phyloP scores from a whole-genome alignment of 2,888 invertebrate genomes.

The Rotaria sp. region DNA sequence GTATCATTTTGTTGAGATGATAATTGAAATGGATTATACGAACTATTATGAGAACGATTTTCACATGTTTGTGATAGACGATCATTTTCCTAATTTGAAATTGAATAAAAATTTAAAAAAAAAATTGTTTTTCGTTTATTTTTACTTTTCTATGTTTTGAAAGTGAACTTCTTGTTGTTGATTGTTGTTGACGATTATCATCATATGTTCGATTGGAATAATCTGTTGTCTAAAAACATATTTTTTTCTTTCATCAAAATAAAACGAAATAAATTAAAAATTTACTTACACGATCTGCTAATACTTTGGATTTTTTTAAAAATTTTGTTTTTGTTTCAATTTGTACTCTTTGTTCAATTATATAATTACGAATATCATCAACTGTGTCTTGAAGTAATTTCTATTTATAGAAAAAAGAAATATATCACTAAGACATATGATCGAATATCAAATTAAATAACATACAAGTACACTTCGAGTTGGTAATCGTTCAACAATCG shows the following conservation, averaged over 20 bases:
- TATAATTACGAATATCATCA: neutral
- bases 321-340: constrained; percentile 4
- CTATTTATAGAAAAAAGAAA: neutral
- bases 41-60: neutral
- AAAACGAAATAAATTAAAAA: neutral
- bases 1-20: neutral
- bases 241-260: neutral
- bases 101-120: neutral
- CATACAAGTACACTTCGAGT: neutral
- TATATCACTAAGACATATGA: neutral
- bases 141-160: neutral
- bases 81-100: neutral
- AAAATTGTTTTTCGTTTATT: neutral
- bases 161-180: neutral
- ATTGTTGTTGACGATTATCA: neutral
- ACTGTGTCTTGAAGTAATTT: neutral
- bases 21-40: neutral
- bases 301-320: neutral
- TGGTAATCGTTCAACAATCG: neutral
- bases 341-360: neutral
- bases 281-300: neutral
- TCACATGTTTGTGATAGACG: neutral
- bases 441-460: neutral
- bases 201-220: neutral
- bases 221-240: neutral